Conservation (phyloP, 53 echinoderm and acorn worm genomes). For the Astropecten irregularis region DNA sequence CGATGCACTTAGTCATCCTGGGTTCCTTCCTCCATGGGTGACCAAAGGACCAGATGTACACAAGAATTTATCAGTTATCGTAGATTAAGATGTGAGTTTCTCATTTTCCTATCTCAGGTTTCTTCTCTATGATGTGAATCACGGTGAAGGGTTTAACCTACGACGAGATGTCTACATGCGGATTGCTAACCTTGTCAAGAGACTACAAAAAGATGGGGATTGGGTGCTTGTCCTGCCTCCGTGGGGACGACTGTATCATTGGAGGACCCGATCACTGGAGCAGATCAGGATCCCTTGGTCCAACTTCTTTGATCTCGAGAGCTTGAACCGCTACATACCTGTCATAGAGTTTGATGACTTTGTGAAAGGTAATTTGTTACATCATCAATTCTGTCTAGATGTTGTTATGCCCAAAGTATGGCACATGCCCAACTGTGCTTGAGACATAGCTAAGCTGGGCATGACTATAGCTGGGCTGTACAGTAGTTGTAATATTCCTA, state of each 20-base stretch:
- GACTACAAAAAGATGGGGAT: conserved; percentile 65
- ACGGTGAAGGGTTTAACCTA: conserved; percentile 96
- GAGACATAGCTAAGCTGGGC: too few species aligned
- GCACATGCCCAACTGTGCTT: too few species aligned
- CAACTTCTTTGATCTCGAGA: conserved; percentile 83
- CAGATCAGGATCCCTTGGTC: conserved; percentile 93
- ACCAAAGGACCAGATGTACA: too few species aligned
- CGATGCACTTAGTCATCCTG: too few species aligned
- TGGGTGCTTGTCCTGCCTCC: conserved; percentile 95
- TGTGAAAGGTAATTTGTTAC: conserved; percentile 82
- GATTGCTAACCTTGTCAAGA: conserved; percentile 82
- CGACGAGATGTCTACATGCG: conserved; percentile 99
- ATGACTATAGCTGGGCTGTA: too few species aligned
- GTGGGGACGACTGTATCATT: conserved; percentile 97
- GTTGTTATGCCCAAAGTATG: too few species aligned
- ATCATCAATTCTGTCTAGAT: too few species aligned
- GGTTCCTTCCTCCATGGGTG: too few species aligned
- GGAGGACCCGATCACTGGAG: conserved; percentile 84
- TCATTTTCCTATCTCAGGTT: conserved; percentile 65
- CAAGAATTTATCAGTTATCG: too few species aligned
- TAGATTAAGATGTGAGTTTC: too few species aligned
- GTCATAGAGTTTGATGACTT: conserved; percentile 95
- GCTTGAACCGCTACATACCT: conserved; percentile 82
- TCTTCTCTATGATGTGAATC: conserved; percentile 90
- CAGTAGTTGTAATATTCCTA: too few species aligned